Base-by-base conservation (phyloP, 2,888 invertebrate genomes). In the Drosophila pegasa region DNA sequence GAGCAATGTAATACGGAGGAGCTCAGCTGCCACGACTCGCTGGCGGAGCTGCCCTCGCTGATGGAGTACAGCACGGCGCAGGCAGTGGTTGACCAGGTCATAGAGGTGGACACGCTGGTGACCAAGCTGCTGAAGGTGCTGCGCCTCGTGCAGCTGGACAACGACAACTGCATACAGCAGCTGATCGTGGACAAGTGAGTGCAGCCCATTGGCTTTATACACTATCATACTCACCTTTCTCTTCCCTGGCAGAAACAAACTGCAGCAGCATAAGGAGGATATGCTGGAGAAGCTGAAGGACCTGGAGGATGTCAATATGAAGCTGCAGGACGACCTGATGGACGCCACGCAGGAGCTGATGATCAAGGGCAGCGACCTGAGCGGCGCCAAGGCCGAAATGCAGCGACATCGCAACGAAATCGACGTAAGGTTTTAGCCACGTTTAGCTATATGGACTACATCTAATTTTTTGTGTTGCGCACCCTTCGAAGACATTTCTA, bases 51-150 rank as follows among this genome's bases (percentile, higher is more conserved):
- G 83, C 91, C 92, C 66, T 93, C 89, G 70, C 90, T 89, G 74
- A 91, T 89, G 62, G 94, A 94, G 69, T 93, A 93, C 78, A 93
- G 94, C 80, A 93, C 94, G 7, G 93, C 94, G 5, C 93, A 94
- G 69, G 93, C 94, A 45, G 93, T 95, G 33, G 94, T 95, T 22
- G 95, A 95, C 91, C 95, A 95, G 93, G 95, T 95, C 16, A 95
- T 95, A 59, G 95, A 95, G 71, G 95, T 95, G 18, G 96, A 96
- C 92, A 95, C 95, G 91, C 93, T 95, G 40, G 94, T 96, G 14
- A 95, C 96, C 12, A 95, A 95, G 89, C 92, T 97, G 83, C 93
- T 96, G 57, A 95, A 95, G 91, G 95, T 95, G 16, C 92, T 95
- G 87, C 94, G 95, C 67, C 96, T 96, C 79, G 94, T 96, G 84